phyloP scores from a whole-genome alignment of 2,113 vertebrate genomes.

The Gila orcuttii region DNA sequence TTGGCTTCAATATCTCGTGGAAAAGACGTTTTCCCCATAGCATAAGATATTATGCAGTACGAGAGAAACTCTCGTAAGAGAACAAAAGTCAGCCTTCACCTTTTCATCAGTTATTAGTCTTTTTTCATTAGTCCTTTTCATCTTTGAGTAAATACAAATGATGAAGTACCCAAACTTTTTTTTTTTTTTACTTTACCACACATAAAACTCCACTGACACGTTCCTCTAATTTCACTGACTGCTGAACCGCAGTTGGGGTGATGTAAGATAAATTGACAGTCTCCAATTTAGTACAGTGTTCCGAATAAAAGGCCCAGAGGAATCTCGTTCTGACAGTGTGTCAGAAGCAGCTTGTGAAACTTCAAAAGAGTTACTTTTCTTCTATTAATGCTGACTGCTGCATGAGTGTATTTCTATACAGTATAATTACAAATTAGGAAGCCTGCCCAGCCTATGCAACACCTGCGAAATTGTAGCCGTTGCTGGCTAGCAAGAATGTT shows the following conservation, averaged over 20 bases:
- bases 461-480: conserved; percentile 2
- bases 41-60: no score
- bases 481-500: neutral
- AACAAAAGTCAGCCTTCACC: neutral
- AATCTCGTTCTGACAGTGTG: conserved; percentile 21
- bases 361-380: conserved; percentile 2
- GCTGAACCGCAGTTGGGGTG: neutral
- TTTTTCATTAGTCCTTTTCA: no score
- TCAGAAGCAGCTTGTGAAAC: conserved; percentile 1
- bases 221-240: neutral
- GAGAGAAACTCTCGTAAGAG: no score
- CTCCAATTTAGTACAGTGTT: conserved; percentile 27
- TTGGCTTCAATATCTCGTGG: no score
- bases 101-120: neutral
- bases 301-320: conserved; percentile 1
- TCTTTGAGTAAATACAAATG: neutral
- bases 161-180: neutral
- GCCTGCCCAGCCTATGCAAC: neutral
- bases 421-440: neutral
- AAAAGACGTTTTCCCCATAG: no score
- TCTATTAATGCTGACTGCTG: conserved; percentile 20
- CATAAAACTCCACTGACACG: neutral
- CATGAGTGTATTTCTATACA: neutral
- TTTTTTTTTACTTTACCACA: neutral
- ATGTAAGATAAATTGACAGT: conserved; percentile 24